Evolutionary conservation across 1,140 invertebrate genomes (phyloP), one percentile per base, ranked within the genome.

Genomic region (Caerostris darwini): DNA sequence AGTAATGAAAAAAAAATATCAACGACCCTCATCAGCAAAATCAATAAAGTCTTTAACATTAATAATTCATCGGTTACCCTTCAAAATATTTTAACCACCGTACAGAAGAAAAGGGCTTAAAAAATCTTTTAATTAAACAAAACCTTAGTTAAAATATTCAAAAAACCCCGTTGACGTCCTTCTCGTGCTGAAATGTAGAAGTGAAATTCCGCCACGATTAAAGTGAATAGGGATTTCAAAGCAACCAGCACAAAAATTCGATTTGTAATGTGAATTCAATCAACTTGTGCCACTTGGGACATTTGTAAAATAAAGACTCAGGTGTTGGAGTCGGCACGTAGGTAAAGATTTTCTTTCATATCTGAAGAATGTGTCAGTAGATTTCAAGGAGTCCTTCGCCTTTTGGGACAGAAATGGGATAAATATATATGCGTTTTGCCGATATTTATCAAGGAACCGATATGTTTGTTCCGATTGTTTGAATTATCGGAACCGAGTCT

Each of bases 41-140:
- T 67, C 61, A 67, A 67, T 67, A 67, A 67, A 67, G n/a, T 5
- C 61, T 67, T 67, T n/a, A n/a, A 67, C 61, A 67, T 67, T 67
- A 17, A 67, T 67, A 67, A 67, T 67, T 17, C 61, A 67, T 17
- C 61, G 6, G 61, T 6, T 14, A 17, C 17, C 61, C 2, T 67
- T 67, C 14, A 17, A 12, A 67, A 67, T 67, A 67, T n/a, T 67
- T n/a, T 17, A 64, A 67, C 61, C 61, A 64, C 5, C 10, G 8
- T 12, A 10, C 14, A 12, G 14, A 7, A n/a, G 14, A 5, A 3
- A 64, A 3, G 2, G 5, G 14, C 14, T 5, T 67, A 67, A 67
- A 64, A n/a, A 67, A 67, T 67, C 12, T 17, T 17, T 14, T 64
- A 14, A 10, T 64, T 64, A 17, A 64, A 64, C 61, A 5, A 64